A percentile compares a stretch with the other conserved stretches of the same genome.
Conservation (phyloP, 2,797 vertebrate species). For the Cyclopterus lumpus region DNA sequence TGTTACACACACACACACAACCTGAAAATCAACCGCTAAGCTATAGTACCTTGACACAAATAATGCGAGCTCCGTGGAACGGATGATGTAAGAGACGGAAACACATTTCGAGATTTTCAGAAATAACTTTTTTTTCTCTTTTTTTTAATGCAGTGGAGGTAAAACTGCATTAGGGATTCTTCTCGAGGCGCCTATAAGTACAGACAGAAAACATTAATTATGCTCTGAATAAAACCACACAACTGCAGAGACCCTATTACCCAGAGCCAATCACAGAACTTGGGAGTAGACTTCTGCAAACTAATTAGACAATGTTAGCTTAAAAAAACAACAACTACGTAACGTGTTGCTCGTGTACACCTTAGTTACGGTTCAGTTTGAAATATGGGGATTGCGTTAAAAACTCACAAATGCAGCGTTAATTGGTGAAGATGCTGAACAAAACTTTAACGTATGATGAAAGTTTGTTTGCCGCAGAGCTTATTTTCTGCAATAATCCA, state of each 20-base stretch:
- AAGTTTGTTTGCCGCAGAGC: neutral
- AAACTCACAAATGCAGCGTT: neutral
- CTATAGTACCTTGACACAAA: conserved; percentile 10
- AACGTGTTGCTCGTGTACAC: neutral
- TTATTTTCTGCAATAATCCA: neutral
- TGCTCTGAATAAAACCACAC: neutral
- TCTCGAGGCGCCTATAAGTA: neutral
- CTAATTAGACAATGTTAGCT: neutral
- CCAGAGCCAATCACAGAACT: neutral
- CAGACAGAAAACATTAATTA: neutral
- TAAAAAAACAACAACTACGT: too few relatives aligned
- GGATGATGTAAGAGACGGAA: conserved; percentile 19
- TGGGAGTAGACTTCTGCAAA: neutral
- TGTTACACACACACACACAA: neutral
- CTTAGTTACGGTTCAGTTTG: neutral
- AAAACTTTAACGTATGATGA: neutral
- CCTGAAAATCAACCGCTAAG: neutral
- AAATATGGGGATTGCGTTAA: neutral
- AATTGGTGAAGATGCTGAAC: neutral
- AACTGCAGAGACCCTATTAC: neutral
- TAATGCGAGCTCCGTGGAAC: neutral
- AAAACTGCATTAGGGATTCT: neutral
- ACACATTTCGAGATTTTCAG: conserved; percentile 4
- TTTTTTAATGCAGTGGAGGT: neutral
- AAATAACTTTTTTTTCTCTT: conserved; percentile 13